Evolutionary conservation across 2,797 vertebrate species (phyloP).

Genomic region (Hippopotamyrus pictus): DNA sequence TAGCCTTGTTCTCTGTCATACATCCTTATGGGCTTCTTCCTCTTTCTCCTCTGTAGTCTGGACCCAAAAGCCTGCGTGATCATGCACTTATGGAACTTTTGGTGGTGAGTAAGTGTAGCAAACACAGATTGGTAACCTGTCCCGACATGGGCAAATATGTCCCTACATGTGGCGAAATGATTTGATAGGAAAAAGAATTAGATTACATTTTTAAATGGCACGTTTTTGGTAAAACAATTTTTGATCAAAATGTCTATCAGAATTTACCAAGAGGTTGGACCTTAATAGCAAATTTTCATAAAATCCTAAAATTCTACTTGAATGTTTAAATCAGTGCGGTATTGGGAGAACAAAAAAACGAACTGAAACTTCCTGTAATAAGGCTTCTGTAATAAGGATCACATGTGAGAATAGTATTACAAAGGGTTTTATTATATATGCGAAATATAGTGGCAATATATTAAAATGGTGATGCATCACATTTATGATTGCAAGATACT

Average conservation of each 20-base stretch:
- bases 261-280: not conserved
- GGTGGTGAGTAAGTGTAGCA: conserved; percentile 68
- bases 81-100: conserved; percentile 81
- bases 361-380: not conserved
- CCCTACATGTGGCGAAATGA: not conserved
- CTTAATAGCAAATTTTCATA: not conserved
- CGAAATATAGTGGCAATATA: not conserved
- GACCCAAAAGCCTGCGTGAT: conserved; percentile 70
- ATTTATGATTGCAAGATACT: not conserved
- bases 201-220: not conserved
- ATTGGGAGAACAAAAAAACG: not conserved
- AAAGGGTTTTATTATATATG: not conserved
- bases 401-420: not conserved
- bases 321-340: not conserved
- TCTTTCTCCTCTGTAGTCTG: conserved; percentile 59
- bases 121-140: not conserved
- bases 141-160: not conserved
- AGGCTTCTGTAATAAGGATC: not conserved
- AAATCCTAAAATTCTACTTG: not conserved
- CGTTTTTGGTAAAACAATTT: not conserved
- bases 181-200: not conserved
- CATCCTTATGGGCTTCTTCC: not conserved
- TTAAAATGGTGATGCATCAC: not conserved
- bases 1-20: not conserved
- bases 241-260: not conserved